Percentiles rank a stretch among this genome's conserved stretches.
These are phyloP conservation scores for Phasianus colchicus DNA, from an alignment of 2,113 vertebrate species.

Conservation along the genomic window DNA sequence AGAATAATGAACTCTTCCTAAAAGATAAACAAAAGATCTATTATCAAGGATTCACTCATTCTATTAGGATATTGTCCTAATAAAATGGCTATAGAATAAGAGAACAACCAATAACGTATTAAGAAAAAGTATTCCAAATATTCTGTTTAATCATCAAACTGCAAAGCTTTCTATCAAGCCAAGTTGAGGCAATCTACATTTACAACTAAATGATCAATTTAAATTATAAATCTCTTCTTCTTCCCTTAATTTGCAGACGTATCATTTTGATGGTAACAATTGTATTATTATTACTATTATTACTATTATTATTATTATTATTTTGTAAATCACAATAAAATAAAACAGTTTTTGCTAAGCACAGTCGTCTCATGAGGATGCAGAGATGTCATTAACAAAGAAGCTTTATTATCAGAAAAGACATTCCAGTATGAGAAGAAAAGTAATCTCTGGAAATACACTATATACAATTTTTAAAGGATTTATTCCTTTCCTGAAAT, in stretches of 20 bases:
- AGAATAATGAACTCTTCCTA: background rate
- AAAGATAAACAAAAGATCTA: background rate
- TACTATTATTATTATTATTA: too few species aligned
- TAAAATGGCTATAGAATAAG: background rate
- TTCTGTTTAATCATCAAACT: background rate
- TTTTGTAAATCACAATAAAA: background rate
- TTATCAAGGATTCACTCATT: background rate
- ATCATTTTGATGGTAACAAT: background rate
- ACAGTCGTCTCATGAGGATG: background rate
- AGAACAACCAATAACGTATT: background rate
- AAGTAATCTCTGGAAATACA: background rate
- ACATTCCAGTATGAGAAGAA: background rate
- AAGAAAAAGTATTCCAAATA: background rate
- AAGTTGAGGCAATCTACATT: background rate
- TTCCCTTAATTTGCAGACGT: background rate
- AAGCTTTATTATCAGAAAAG: background rate
- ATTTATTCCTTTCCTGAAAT: background rate
- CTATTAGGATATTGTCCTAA: background rate
- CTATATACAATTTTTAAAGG: background rate
- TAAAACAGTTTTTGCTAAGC: background rate
- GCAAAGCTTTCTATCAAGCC: background rate
- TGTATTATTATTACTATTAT: background rate
- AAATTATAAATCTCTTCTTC: background rate
- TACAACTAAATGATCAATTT: background rate
- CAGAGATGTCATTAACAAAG: background rate